Evolutionary conservation across 1,140 invertebrate genomes (phyloP).

Genomic region (Hyles euphorbiae): DNA sequence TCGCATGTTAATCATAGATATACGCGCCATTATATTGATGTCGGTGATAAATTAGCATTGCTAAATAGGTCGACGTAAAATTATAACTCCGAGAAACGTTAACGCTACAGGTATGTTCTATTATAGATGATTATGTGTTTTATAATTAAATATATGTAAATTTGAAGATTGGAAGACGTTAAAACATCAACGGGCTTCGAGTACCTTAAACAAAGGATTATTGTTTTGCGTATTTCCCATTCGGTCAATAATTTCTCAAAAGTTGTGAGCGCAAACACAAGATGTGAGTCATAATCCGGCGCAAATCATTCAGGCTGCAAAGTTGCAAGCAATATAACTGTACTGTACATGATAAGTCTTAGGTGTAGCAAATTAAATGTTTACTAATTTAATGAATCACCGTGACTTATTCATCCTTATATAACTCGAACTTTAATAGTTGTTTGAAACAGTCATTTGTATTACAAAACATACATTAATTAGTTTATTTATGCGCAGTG

Average conservation of each 20-base stretch:
- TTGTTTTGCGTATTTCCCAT: constrained; percentile 9
- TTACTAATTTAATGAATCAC: constrained; percentile 28
- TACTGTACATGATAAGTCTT: constrained; percentile 12
- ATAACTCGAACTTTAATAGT: background rate
- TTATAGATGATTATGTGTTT: too few species aligned
- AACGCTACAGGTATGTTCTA: too few species aligned
- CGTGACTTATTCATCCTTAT: constrained; percentile 20
- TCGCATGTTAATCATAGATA: too few species aligned
- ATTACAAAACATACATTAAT: too few species aligned
- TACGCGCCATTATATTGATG: too few species aligned
- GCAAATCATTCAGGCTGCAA: constrained; percentile 9
- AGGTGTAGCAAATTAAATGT: constrained; percentile 23
- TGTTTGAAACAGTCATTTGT: too few species aligned
- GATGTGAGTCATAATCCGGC: constrained; percentile 21
- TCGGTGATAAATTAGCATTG: constrained; percentile 8
- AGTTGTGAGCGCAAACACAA: constrained; percentile 14
- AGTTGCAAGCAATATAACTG: background rate
- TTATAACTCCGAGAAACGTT: background rate
- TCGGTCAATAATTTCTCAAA: constrained; percentile 21
- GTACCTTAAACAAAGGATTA: constrained; percentile 6
- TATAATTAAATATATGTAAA: too few species aligned
- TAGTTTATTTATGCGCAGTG: too few species aligned
- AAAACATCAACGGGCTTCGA: background rate
- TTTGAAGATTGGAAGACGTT: background rate
- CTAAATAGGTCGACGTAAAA: background rate